phyloP scores from a whole-genome alignment of 1,140 invertebrate genomes.

The Achatina immaculata region DNA sequence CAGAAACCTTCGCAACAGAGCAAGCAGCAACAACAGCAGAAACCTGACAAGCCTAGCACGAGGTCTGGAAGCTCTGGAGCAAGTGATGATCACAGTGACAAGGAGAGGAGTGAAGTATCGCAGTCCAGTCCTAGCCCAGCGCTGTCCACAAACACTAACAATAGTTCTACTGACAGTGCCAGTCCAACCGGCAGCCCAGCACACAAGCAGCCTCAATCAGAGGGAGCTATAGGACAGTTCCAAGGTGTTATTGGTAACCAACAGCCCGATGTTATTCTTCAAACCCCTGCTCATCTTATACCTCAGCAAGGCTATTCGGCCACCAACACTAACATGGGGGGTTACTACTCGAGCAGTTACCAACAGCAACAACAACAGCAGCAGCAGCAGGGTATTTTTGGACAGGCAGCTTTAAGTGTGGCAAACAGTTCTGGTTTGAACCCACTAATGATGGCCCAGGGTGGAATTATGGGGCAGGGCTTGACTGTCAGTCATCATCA shows the following conservation, averaged over 20 bases:
- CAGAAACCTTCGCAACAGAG: background rate
- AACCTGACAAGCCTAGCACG: background rate
- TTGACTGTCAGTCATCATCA: background rate
- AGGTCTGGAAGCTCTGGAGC: background rate
- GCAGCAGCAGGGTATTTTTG: conserved; percentile 16
- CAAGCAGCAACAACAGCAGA: conserved; percentile 16
- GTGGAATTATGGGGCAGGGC: conserved; percentile 1
- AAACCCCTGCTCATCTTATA: background rate
- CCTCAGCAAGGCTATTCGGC: conserved; percentile 4
- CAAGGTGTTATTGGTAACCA: background rate
- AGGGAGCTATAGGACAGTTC: background rate
- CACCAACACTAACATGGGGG: background rate
- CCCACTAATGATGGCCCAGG: conserved; percentile 3
- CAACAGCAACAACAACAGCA: conserved; percentile 7
- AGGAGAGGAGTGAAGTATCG: conserved; percentile 13
- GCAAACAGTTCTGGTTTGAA: conserved; percentile 17
- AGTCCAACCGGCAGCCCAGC: conserved; percentile 2
- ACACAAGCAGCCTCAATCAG: conserved; percentile 5
- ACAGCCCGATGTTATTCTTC: background rate
- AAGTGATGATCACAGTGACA: background rate
- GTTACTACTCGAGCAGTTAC: background rate
- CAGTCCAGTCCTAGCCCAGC: conserved; percentile 19
- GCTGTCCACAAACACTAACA: conserved; percentile 15
- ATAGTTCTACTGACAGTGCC: conserved; percentile 17
- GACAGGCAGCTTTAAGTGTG: background rate